Conservation (phyloP, 1,140 invertebrate genomes). For the Fopius arisanus region DNA sequence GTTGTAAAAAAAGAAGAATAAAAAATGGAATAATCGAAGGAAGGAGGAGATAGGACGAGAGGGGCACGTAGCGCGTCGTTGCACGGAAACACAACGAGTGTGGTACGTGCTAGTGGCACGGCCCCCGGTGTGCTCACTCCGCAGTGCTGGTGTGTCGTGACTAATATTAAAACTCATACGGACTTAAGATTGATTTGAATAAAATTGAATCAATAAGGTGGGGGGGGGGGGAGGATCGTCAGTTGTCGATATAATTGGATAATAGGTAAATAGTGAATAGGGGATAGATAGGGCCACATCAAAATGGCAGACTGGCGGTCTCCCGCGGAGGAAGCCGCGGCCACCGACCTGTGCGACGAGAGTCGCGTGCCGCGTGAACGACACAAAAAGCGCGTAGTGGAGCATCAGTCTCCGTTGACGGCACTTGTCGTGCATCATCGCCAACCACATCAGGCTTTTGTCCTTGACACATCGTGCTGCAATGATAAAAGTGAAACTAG, state of each 20-base stretch:
- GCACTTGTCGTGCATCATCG: slow-evolving; percentile 10
- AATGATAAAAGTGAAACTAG: slow-evolving; percentile 7
- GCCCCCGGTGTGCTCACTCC: slow-evolving; percentile 13
- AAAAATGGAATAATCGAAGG: too few relatives aligned
- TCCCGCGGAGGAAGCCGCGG: slow-evolving; percentile 47
- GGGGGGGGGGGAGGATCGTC: too few relatives aligned
- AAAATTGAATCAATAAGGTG: neutral
- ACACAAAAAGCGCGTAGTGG: slow-evolving; percentile 43
- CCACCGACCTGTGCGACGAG: slow-evolving; percentile 39
- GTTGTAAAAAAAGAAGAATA: neutral
- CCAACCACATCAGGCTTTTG: neutral
- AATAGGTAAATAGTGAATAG: neutral
- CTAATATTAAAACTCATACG: neutral
- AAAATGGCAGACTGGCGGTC: slow-evolving; percentile 60
- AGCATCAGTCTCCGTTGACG: slow-evolving; percentile 22
- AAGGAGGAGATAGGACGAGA: neutral
- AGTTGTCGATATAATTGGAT: neutral
- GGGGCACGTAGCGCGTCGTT: slow-evolving; percentile 10
- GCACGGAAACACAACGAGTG: slow-evolving; percentile 4
- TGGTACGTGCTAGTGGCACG: slow-evolving; percentile 15
- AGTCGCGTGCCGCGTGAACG: slow-evolving; percentile 48
- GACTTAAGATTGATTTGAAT: neutral
- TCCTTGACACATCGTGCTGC: neutral
- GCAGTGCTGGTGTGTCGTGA: neutral
- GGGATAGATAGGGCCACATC: slow-evolving; percentile 22